phyloP scores from a whole-genome alignment of 2,888 invertebrate species.

The Aporophyla lueneburgensis region DNA sequence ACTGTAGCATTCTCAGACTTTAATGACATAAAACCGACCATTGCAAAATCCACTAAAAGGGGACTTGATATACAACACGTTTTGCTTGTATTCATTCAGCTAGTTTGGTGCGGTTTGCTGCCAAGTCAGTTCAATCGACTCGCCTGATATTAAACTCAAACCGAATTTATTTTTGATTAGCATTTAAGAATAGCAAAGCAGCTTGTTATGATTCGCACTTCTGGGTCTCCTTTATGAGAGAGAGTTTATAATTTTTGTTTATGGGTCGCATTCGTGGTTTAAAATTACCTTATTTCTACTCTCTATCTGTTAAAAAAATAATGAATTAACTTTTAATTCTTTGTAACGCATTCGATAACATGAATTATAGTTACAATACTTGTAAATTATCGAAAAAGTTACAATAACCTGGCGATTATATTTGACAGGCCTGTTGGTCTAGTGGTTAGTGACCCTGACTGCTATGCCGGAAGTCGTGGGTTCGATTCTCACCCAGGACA shows the following conservation, averaged over 20 bases:
- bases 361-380: neutral
- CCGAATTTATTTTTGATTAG: slow-evolving; percentile 2
- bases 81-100: slow-evolving; percentile 26
- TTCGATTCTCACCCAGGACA: too few relatives aligned
- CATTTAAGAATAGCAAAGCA: neutral
- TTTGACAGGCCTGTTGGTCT: too few relatives aligned
- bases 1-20: slow-evolving; percentile 26
- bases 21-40: slow-evolving; percentile 17
- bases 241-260: neutral
- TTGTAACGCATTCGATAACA: slow-evolving; percentile 21
- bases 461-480: too few relatives aligned
- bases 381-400: neutral
- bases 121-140: slow-evolving; percentile 32
- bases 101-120: slow-evolving; percentile 27
- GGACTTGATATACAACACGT: slow-evolving; percentile 40
- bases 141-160: neutral
- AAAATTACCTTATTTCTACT: neutral
- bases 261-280: neutral
- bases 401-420: neutral
- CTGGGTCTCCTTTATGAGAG: too few relatives aligned
- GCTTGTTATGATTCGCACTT: neutral
- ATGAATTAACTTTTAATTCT: neutral
- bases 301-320: neutral
- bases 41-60: slow-evolving; percentile 49
- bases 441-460: too few relatives aligned